Conservation (phyloP, 35 echinoderm and acorn worm genomes). For the Heliocidaris erythrogramma region DNA sequence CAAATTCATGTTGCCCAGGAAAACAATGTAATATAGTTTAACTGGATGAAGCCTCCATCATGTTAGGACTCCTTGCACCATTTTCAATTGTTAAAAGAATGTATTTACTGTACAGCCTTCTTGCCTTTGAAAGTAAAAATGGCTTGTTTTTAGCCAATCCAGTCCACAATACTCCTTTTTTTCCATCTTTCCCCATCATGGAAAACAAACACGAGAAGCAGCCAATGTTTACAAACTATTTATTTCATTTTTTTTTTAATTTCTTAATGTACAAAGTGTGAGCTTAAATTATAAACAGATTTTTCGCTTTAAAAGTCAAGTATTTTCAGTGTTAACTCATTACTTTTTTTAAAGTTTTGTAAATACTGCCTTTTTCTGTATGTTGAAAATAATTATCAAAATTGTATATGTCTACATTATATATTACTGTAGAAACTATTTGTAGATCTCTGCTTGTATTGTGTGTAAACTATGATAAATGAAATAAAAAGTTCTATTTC, state of each 20-base stretch:
- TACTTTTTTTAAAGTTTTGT: constrained; percentile 13
- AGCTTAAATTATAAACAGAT: constrained; percentile 14
- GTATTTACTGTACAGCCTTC: background rate
- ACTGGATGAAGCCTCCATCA: background rate
- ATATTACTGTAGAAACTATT: constrained; percentile 6
- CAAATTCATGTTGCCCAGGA: background rate
- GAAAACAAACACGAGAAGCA: background rate
- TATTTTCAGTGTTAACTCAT: constrained; percentile 8
- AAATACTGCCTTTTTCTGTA: constrained; percentile 18
- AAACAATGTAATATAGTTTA: background rate
- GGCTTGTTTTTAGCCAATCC: background rate
- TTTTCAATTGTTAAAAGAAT: background rate
- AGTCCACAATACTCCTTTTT: background rate
- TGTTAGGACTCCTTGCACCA: background rate
- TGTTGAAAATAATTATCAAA: constrained; percentile 14
- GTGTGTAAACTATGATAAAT: constrained; percentile 8
- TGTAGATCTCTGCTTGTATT: constrained; percentile 17
- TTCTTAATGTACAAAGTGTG: background rate
- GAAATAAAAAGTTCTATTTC: constrained; percentile 19
- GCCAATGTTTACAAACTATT: background rate
- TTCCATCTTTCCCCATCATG: background rate
- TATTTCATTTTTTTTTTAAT: background rate
- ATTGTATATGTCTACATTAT: constrained; percentile 13
- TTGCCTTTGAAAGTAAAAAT: background rate
- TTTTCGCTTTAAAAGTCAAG: background rate